Evolutionary conservation across 1,140 invertebrate species (phyloP).

Genomic region (Tetragonula clypearis): DNA sequence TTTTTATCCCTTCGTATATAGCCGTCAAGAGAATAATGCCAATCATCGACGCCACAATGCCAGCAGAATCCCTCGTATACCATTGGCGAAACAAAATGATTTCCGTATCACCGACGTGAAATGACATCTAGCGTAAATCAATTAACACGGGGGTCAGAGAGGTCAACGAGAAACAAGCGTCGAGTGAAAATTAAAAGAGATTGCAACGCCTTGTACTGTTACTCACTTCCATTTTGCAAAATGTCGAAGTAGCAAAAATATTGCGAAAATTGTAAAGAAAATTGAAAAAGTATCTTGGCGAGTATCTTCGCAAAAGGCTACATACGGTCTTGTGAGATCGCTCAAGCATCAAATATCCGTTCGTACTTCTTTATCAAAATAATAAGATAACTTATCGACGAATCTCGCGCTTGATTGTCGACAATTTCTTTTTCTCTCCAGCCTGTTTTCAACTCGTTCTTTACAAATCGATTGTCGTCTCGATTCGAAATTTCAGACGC

Average conservation of each 20-base stretch:
- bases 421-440: neutral
- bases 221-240: conserved; percentile 54
- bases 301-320: neutral
- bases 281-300: neutral
- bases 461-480: too few species aligned
- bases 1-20: conserved; percentile 77
- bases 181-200: neutral
- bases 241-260: neutral
- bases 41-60: conserved; percentile 72
- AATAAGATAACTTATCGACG: conserved; percentile 56
- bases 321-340: neutral
- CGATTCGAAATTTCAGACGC: too few species aligned
- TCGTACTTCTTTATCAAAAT: conserved; percentile 38
- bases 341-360: neutral
- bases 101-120: conserved; percentile 75
- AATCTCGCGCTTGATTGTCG: neutral
- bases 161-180: neutral
- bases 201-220: neutral
- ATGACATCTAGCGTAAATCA: conserved; percentile 71
- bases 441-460: too few species aligned
- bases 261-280: neutral
- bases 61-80: conserved; percentile 68
- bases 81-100: conserved; percentile 76
- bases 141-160: neutral
- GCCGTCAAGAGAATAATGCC: conserved; percentile 72